Evolutionary conservation across 2,113 vertebrate genomes (phyloP).

Genomic region (Rynchops niger): DNA sequence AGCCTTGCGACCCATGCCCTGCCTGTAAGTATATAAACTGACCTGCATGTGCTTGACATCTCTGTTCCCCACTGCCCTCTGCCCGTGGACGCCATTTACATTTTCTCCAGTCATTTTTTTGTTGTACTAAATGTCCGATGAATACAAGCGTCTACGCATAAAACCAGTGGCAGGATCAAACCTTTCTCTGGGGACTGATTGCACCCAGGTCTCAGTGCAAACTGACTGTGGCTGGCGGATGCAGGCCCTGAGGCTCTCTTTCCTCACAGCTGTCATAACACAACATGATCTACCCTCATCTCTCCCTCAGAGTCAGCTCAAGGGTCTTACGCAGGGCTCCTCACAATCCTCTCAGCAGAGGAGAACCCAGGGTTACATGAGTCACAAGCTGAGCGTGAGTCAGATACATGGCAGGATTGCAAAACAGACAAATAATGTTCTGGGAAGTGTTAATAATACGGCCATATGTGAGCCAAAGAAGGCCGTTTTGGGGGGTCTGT

Average conservation of each 20-base stretch:
- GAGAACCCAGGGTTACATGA: background rate
- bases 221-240: background rate
- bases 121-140: background rate
- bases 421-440: background rate
- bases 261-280: background rate
- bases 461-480: background rate
- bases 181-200: background rate
- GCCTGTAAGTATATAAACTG: background rate
- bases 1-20: background rate
- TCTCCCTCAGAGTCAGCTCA: background rate
- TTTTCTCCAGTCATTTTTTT: background rate
- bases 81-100: background rate
- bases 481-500: background rate
- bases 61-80: background rate
- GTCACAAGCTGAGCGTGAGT: background rate
- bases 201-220: background rate
- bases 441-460: background rate
- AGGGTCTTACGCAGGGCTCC: rapidly evolving
- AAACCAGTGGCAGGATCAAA: background rate
- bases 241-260: background rate
- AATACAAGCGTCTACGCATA: background rate
- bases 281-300: rapidly evolving
- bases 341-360: background rate
- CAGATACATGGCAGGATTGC: background rate
- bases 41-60: background rate